Evolutionary conservation across 2,113 vertebrate genomes (phyloP).

Genomic region (Seriola aureovittata): DNA sequence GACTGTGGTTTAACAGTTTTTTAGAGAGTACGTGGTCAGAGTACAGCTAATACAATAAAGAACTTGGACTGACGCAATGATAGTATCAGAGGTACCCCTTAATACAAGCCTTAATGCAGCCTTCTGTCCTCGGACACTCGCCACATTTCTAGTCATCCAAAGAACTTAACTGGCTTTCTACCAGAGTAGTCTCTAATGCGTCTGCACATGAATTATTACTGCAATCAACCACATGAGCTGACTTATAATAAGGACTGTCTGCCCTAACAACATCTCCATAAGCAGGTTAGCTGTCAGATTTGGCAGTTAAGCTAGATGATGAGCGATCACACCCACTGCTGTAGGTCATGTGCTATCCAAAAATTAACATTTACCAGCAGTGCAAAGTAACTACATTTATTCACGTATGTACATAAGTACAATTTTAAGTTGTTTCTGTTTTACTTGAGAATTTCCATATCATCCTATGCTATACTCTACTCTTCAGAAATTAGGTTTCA

Average conservation of each 20-base stretch:
- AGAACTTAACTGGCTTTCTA: background rate
- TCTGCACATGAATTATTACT: slow-evolving; percentile 12
- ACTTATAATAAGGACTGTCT: background rate
- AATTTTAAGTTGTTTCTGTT: background rate
- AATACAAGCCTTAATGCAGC: too few species aligned
- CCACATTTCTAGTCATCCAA: background rate
- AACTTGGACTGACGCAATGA: too few species aligned
- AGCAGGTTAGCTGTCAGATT: slow-evolving; percentile 30
- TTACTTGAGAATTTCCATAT: too few species aligned
- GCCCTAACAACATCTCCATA: background rate
- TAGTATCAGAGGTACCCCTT: too few species aligned
- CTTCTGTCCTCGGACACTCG: background rate
- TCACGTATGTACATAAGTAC: too few species aligned
- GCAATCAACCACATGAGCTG: slow-evolving; percentile 10
- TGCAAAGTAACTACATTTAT: background rate
- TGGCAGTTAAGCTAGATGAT: background rate
- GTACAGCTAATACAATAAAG: background rate
- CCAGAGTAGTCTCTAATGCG: background rate
- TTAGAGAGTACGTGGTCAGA: background rate
- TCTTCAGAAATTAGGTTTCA: too few species aligned
- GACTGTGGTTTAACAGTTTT: background rate
- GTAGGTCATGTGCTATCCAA: slow-evolving; percentile 20
- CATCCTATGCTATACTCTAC: too few species aligned
- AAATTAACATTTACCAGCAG: background rate
- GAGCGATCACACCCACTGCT: slow-evolving; percentile 35